A percentile compares a stretch with the other conserved stretches of the same genome.
Evolutionary conservation across 2,888 invertebrate species (phyloP).

Genomic region (Sarcophaga carnaria): DNA sequence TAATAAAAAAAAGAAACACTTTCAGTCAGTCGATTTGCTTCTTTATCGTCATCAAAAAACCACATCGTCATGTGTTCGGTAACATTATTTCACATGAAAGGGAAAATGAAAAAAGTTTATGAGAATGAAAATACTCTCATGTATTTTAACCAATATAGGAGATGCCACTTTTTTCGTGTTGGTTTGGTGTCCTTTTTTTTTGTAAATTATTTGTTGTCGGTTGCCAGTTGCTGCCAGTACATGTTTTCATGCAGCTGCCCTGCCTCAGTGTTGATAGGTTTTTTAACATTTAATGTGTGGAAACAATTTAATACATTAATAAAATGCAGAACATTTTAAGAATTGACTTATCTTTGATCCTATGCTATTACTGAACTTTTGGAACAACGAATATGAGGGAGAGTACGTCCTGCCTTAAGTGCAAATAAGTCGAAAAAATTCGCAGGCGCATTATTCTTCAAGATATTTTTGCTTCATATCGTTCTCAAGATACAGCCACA

Average conservation of each 20-base stretch:
- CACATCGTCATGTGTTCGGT: slow-evolving; percentile 21
- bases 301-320: slow-evolving; percentile 2
- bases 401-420: too few species aligned
- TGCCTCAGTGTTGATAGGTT: slow-evolving; percentile 13
- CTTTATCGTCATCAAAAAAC: slow-evolving; percentile 5
- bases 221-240: slow-evolving; percentile 42
- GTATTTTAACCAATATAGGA: slow-evolving; percentile 20
- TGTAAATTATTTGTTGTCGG: slow-evolving; percentile 42
- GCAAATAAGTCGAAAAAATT: too few species aligned
- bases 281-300: slow-evolving; percentile 28
- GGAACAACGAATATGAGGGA: too few species aligned
- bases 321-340: neutral
- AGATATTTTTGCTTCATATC: too few species aligned
- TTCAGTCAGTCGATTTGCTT: slow-evolving; percentile 27
- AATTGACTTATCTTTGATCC: neutral
- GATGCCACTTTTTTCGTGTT: slow-evolving; percentile 15
- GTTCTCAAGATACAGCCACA: too few species aligned
- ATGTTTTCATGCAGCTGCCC: slow-evolving; percentile 21
- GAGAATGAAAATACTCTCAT: neutral
- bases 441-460: too few species aligned
- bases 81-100: slow-evolving; percentile 20
- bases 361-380: neutral
- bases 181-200: slow-evolving; percentile 4
- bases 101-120: slow-evolving; percentile 1
- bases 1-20: slow-evolving; percentile 18